A percentile compares a stretch with the other conserved stretches of the same genome.
Evolutionary conservation across 2,888 invertebrate genomes (phyloP).

Genomic region (Rhingia campestris): DNA sequence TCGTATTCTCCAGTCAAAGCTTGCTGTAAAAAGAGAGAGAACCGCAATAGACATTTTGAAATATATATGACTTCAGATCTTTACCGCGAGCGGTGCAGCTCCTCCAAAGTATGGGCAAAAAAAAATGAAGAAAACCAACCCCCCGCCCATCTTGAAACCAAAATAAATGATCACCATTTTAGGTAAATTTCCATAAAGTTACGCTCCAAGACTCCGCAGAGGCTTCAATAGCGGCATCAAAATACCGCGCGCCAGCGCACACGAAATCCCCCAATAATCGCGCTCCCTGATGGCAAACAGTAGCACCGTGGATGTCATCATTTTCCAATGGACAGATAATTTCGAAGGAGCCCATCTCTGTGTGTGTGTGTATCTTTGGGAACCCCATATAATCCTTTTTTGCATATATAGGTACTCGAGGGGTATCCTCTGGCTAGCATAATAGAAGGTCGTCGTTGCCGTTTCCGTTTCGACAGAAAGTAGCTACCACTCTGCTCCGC

Average conservation of each 20-base stretch:
- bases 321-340: conserved; percentile 71
- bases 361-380: neutral
- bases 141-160: conserved; percentile 11
- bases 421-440: conserved; percentile 11
- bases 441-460: conserved; percentile 55
- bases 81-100: conserved; percentile 35
- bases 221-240: conserved; percentile 39
- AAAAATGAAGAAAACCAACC: conserved; percentile 4
- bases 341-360: conserved; percentile 24
- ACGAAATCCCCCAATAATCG: conserved; percentile 36
- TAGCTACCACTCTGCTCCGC: neutral
- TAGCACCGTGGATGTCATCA: conserved; percentile 71
- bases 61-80: conserved; percentile 67
- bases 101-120: neutral
- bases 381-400: conserved; percentile 51
- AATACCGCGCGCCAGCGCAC: conserved; percentile 34
- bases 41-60: conserved; percentile 60
- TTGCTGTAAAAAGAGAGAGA: conserved; percentile 13
- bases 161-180: conserved; percentile 74
- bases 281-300: conserved; percentile 37
- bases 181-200: conserved; percentile 74
- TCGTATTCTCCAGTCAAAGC: conserved; percentile 49
- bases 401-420: conserved; percentile 51
- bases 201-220: conserved; percentile 54
- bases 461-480: neutral